phyloP scores from a whole-genome alignment of 1,140 invertebrate genomes.

The Drosophila santomea region DNA sequence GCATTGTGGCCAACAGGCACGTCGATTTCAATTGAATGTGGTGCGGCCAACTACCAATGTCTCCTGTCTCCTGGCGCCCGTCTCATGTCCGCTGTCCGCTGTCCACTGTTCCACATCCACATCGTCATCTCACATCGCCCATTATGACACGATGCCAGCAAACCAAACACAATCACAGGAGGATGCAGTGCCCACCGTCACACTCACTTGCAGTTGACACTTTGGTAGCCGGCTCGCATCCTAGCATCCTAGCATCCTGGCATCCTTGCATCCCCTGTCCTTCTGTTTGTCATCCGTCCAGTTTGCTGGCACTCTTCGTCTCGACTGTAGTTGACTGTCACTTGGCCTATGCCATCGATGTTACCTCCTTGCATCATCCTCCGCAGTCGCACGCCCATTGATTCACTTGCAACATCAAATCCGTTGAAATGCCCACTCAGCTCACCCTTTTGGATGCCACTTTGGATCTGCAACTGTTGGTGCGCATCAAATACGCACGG shows the following conservation, averaged over 20 bases:
- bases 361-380: not conserved
- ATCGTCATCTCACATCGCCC: conserved; percentile 33
- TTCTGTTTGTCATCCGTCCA: conserved; percentile 69
- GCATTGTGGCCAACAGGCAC: conserved; percentile 78
- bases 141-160: conserved; percentile 74
- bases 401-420: conserved; percentile 67
- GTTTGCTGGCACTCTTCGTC: conserved; percentile 24
- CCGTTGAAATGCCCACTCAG: conserved; percentile 38
- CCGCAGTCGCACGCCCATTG: conserved; percentile 7
- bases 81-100: conserved; percentile 1
- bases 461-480: conserved; percentile 33
- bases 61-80: conserved; percentile 3
- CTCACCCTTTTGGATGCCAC: conserved; percentile 12
- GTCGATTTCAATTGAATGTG: conserved; percentile 80
- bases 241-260: not conserved
- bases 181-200: conserved; percentile 52
- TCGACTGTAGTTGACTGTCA: conserved; percentile 34
- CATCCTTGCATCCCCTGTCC: conserved; percentile 46
- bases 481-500: conserved; percentile 19
- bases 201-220: conserved; percentile 78
- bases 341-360: conserved; percentile 57
- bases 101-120: conserved; percentile 12
- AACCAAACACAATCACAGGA: conserved; percentile 77
- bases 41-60: conserved; percentile 67
- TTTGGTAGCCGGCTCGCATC: conserved; percentile 47